Base-by-base conservation (phyloP, 2,888 invertebrate species). In the Aquatica leii region DNA sequence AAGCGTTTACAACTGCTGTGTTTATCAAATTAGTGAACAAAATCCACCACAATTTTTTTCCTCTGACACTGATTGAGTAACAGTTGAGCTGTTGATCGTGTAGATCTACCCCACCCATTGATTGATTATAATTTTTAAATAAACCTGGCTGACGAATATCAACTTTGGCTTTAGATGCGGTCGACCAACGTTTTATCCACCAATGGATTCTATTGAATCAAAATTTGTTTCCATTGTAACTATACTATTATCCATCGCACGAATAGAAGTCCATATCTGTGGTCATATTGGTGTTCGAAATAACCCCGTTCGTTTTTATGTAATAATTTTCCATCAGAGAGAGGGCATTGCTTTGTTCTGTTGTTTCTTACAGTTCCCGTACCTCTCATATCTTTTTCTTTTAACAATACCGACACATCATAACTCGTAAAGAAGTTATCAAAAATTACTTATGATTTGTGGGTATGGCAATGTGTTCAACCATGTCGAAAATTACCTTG, bases 11-110 rank as follows among this genome's bases (percentile, higher is more conserved):
- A 0, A 65, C 15, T 21, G 18, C 17, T 12, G 51, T 9, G 24
- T 65, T 57, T 21, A 65, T 9, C 43, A 57, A 41, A 20, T 60
- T 18, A 4, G 57, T 61, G 24, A 64, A 68, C 4, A 67, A 53
- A 9, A 20, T 14, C 63, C 69, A 66, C 64, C 69, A 71, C 69
- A 71, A 74, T 65, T 73, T 72, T 46, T 72, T 74, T 43, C 63
- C 73, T 48, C 62, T 54, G 14, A 70, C 50, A 21, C 37, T 51
- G n/a, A 70, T 64, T 24, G 73, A 52, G 49, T 75, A 73, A 20
- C 66, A 69, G 37, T 70, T 56, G 6, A 74, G 62, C n/a, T n/a
- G n/a, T n/a, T n/a, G n/a, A n/a, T n/a, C n/a, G n/a, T n/a, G n/a
- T n/a, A n/a, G n/a, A n/a, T n/a, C n/a, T n/a, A n/a, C n/a, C n/a